Evolutionary conservation across 2,888 invertebrate species (phyloP).

Genomic region (Calliopum simillimum): DNA sequence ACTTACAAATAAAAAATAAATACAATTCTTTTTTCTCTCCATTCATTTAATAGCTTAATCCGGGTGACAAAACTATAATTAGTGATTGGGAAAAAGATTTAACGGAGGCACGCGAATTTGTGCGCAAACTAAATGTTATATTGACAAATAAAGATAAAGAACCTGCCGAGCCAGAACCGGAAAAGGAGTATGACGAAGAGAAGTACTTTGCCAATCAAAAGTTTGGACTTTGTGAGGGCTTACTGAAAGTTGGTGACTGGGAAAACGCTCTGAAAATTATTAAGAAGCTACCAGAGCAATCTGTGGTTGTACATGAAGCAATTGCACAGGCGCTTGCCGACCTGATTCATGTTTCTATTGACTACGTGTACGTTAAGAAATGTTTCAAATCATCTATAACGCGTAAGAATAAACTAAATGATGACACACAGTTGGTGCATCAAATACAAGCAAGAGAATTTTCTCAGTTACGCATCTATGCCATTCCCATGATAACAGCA

Average conservation of each 20-base stretch:
- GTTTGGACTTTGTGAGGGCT: constrained; percentile 89
- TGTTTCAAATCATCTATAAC: constrained; percentile 78
- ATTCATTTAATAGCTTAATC: constrained; percentile 74
- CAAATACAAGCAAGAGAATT: constrained; percentile 73
- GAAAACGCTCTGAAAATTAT: constrained; percentile 83
- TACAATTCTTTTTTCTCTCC: constrained; percentile 16
- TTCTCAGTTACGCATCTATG: constrained; percentile 77
- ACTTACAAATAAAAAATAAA: constrained; percentile 10
- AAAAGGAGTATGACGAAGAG: constrained; percentile 74
- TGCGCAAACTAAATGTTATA: constrained; percentile 86
- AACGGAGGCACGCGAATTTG: constrained; percentile 86
- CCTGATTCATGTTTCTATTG: constrained; percentile 85
- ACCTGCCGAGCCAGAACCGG: constrained; percentile 77
- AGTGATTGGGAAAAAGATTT: constrained; percentile 86
- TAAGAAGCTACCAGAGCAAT: constrained; percentile 84
- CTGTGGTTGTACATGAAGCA: constrained; percentile 81
- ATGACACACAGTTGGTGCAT: constrained; percentile 55
- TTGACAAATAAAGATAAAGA: constrained; percentile 84
- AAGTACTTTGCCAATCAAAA: constrained; percentile 83
- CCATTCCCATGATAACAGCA: constrained; percentile 86
- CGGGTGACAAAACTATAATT: constrained; percentile 84
- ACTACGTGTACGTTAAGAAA: constrained; percentile 86
- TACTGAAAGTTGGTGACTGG: constrained; percentile 92
- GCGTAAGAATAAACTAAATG: constrained; percentile 73
- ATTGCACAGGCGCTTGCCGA: constrained; percentile 82